Evolutionary conservation across 2,797 vertebrate species (phyloP), one percentile per base, ranked within the genome.

Genomic region (Mionectes olivaceus): DNA sequence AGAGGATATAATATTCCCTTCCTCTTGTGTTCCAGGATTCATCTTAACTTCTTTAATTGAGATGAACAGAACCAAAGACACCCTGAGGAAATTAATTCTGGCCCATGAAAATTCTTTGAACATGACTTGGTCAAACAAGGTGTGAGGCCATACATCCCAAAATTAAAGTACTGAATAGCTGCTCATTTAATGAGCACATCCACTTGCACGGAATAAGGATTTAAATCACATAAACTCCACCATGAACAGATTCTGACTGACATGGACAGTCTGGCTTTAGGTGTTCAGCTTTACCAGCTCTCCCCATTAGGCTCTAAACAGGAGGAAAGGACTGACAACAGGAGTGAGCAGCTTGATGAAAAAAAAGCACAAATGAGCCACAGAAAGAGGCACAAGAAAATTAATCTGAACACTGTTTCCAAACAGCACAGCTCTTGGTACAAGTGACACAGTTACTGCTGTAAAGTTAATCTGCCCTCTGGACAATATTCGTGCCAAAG

Each of bases 401-500:
- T 69, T 4, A 71, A 82, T 30, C 41, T 24, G 47, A 79, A 41
- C 0, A 5, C 32, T 76, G 23, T 33, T 46, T 18, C 50, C 75
- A 82, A 67, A 71, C n/a, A 60, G 83, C 25, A 50, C 49, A 50
- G 57, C 43, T 78, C 70, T 89, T 44, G 30, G 50, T 11, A 49
- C 25, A 30, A 83, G 81, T 55, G 44, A 74, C n/a, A 43, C 49
- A 80, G 73, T 41, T 63, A 43, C n/a, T 57, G 69, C 59, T 43
- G 24, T 8, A 21, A 68, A 67, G 79, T 71, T 61, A 23, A 50
- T 30, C 10, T 79, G 78, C 6, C 83, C 86, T 83, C 84, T 53
- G 64, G 3, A 61, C 11, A 39, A 1, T 8, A 86, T 77, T 83
- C 90, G 75, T 94, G 94, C 83, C 79, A 68, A 97, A 95, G 91